phyloP scores from a whole-genome alignment of 2,888 invertebrate species.

The Philereme vetulata region DNA sequence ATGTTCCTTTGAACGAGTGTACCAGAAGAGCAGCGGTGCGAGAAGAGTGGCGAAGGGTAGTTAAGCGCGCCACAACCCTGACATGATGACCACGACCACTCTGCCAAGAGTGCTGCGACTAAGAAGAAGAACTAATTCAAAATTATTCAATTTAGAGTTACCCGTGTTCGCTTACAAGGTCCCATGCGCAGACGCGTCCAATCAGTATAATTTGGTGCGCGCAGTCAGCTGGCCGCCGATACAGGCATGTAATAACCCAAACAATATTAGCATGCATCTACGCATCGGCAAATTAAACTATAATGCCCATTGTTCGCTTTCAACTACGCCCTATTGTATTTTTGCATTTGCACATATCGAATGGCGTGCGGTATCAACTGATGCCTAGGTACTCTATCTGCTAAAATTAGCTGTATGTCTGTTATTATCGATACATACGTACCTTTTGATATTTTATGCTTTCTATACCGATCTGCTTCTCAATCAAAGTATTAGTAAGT shows the following conservation, averaged over 20 bases:
- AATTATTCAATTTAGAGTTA: conserved; percentile 4
- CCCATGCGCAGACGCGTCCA: conserved; percentile 18
- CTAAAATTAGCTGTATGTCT: too few species aligned
- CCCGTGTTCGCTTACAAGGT: background rate
- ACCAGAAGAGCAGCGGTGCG: too few species aligned
- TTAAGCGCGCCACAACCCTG: too few species aligned
- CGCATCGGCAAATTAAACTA: conserved; percentile 3
- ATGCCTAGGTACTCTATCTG: background rate
- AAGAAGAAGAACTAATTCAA: too few species aligned
- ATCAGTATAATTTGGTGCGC: conserved; percentile 23
- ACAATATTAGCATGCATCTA: conserved; percentile 23
- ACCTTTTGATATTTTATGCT: too few species aligned
- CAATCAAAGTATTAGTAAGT: too few species aligned
- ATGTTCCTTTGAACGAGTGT: too few species aligned
- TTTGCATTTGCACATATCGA: conserved; percentile 20
- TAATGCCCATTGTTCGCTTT: conserved; percentile 23
- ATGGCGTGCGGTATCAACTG: background rate
- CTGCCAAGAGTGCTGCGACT: too few species aligned
- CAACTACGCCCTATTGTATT: conserved; percentile 18
- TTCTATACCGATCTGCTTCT: too few species aligned
- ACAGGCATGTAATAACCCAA: conserved; percentile 19
- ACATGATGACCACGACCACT: too few species aligned
- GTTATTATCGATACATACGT: too few species aligned
- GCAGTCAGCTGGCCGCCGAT: conserved; percentile 24
- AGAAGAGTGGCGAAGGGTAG: too few species aligned